Evolutionary conservation across 1,140 invertebrate genomes (phyloP), one percentile per base, ranked within the genome.

Genomic region (Vanessa atalanta): DNA sequence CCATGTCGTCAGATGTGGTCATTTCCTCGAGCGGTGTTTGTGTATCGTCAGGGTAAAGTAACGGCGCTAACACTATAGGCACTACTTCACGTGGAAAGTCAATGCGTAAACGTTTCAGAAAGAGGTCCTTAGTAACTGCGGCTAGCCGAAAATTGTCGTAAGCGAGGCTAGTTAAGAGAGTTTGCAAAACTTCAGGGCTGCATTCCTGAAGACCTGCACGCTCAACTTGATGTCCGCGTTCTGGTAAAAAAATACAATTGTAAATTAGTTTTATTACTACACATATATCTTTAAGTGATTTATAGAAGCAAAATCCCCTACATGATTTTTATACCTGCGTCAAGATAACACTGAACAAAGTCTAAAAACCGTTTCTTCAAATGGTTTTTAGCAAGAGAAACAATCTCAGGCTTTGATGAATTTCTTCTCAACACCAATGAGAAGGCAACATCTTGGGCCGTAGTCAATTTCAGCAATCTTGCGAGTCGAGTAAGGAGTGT

Each of bases 401-500:
- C 93, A 63, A 97, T 95, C 80, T 98, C 97, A 61, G 94, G 78
- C 87, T 96, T 96, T 13, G 95, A 95, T 1, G 97, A 98, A 88
- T 97, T 95, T 53, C 96, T 94, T 69, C 96, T 95, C 68, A 98
- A 93, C 63, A 96, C 96, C 83, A 99, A 94, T 48, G 96, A 97
- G 93, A 98, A 96, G 23, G 97, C 96, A 83, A 98, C 96, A 94
- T 99, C 98, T 93, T 98, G 97, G 15, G 98, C 96, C 81, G 96
- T 94, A 65, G 96, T 96, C 77, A 98, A 95, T 83, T 96, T 96
- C 76, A 98, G 94, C 82, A 97, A 94, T 93, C 97, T 96, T 89
- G 96, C 96, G 69, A 99, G 94, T 83, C 97, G 96, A 83, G 94
- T 93, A 88, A 98, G 95, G 84, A 98, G 95, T 85, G 97, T 96